Base-by-base conservation (phyloP, 2,888 invertebrate species). In the Junonia oenone region DNA sequence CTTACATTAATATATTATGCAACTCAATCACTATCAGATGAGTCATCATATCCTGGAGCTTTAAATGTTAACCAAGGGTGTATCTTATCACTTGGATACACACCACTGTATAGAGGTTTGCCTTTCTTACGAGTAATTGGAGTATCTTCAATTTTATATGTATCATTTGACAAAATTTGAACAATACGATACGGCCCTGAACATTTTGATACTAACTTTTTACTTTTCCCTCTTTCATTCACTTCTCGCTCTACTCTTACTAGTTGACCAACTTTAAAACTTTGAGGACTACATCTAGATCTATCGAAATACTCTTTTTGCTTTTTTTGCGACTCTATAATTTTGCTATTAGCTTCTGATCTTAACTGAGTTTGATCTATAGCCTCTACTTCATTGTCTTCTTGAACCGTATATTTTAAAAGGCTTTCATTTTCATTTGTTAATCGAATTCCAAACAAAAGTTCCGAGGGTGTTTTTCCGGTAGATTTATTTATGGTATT, bases 151-250 rank as follows among this genome's bases (percentile, higher is more conserved):
- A 56, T 37, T 31, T 51, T 33, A 46, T 31, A 55, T 19, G 54
- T 35, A 17, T 56, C 55, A 19, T 57, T 45, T 11, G 51, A 38
- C 11, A 55, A 45, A 8, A 60, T 13, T 26, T 60, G 54, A 15
- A 52, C 6, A 9, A 63, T 55, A 8, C 62, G 48, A 38, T 56
- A 62, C 2, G 58, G 62, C 13, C 58, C 62, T 33, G 59, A 58
- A 50, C 31, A 60, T 35, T 62, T 62, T 2, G 45, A 38, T 1
- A 59, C 50, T 14, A 65, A 31, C 51, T 63, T 63, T 47, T 61
- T 51, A 11, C 58, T 59, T 63, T 43, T 9, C 58, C 65, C 51
- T 27, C 26, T 46, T 5, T 17, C 26, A 46, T 29, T 15, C 50
- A 52, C 3, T 49, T 46, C 19, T 61, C 55, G 45, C 50, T 52